Evolutionary conservation across 35 echinoderm and acorn worm species (phyloP), one percentile per base, ranked within the genome.

Genomic region (Amphiura filiformis): DNA sequence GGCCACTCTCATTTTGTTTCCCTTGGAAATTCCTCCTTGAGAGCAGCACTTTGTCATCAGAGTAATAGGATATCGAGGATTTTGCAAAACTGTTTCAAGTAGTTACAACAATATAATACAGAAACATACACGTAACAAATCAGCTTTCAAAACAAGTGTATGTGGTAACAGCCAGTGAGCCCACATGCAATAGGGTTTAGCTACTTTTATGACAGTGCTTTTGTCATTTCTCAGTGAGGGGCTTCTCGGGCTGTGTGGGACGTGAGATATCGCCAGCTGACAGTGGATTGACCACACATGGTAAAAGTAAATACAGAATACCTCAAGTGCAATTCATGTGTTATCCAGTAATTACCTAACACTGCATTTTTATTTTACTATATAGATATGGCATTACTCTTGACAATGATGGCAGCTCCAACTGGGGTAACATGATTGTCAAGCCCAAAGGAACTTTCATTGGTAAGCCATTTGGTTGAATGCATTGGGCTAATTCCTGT

Each of bases 391-490:
- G 34, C 31, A 61, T 84, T 23, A 57, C 82, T 18, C 52, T 84
- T n/a, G 82, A 84, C 31, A 61, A 61, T 84, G 42, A 31, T 26
- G 35, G 49, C 30, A 33, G 41, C 31, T 57, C 26, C 32, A 84
- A 84, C 13, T 47, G 82, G 31, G 82, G 47, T 70, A 70, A 70
- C 49, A 84, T 84, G 47, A 57, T 57, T 35, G 34, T 47, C 20
- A 36, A 20, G 34, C 82, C 82, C 2, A 84, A 84, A 65, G 82
- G 82, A 33, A 84, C 82, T 34, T 84, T 57, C 64, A 35, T 84
- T 37, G 82, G 82, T 84, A 42, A 82, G 81, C 32, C 33, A 80
- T 38, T 36, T 36, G 14, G 38, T 9, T 12, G 28, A 77, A 30
- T 77, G 12, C 28, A 12, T 13, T 13, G 13, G n/a, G 13, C 9